These are phyloP conservation scores for Sinonovacula constricta DNA, from an alignment of 1,140 invertebrate genomes.

Conservation along the genomic window DNA sequence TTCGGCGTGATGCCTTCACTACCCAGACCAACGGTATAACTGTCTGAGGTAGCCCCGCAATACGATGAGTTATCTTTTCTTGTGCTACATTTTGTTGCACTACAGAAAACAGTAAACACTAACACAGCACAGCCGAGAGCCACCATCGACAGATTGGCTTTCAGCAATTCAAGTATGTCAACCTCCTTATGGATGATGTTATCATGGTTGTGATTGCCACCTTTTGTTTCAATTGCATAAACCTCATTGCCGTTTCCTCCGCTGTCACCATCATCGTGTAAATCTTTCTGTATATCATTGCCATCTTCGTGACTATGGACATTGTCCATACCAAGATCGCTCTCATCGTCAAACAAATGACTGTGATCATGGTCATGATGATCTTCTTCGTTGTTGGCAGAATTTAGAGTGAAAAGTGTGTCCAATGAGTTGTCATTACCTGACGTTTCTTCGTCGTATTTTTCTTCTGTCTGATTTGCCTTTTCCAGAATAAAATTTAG, in stretches of 20 bases:
- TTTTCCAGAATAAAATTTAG: not conserved
- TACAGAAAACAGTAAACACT: too few species aligned
- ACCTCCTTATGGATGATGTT: constrained; percentile 23
- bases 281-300: not conserved
- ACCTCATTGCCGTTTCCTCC: not conserved
- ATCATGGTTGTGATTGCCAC: not conserved
- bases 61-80: not conserved
- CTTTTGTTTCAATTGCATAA: constrained; percentile 16
- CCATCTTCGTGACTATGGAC: not conserved
- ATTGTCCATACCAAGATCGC: not conserved
- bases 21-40: too few species aligned
- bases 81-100: too few species aligned
- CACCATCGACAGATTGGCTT: too few species aligned
- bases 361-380: not conserved
- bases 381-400: not conserved
- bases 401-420: not conserved
- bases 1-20: too few species aligned
- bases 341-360: constrained; percentile 3
- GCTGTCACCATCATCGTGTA: constrained; percentile 2
- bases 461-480: not conserved
- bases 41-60: too few species aligned
- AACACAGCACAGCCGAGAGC: too few species aligned
- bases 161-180: too few species aligned
- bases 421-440: not conserved
- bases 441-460: constrained; percentile 5